Evolutionary conservation across 1,140 invertebrate species (phyloP).

Genomic region (Cephus cinctus): DNA sequence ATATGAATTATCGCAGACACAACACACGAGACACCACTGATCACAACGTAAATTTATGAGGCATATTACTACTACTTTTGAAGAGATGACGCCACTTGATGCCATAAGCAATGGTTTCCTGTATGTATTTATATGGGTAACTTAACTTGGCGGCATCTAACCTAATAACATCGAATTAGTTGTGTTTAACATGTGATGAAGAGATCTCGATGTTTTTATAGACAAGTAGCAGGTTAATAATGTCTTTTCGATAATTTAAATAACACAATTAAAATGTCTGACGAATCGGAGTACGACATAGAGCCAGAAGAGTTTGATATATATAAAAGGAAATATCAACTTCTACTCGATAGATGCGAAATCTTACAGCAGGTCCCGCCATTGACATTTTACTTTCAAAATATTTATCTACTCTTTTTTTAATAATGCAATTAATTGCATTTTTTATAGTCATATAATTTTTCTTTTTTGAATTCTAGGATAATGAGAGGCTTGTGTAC

Average conservation of each 20-base stretch:
- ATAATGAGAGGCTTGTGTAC: conserved; percentile 55
- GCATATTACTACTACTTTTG: too few relatives aligned
- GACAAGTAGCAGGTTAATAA: conserved; percentile 16
- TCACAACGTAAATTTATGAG: too few relatives aligned
- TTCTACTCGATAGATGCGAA: conserved; percentile 51
- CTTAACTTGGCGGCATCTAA: neutral
- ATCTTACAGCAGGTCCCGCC: conserved; percentile 50
- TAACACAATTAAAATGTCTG: conserved; percentile 28
- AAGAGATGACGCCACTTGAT: too few relatives aligned
- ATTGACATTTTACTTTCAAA: neutral
- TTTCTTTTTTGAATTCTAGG: conserved; percentile 38
- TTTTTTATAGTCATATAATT: conserved; percentile 6
- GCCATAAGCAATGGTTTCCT: too few relatives aligned
- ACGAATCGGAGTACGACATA: conserved; percentile 36
- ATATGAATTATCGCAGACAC: too few relatives aligned
- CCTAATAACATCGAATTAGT: conserved; percentile 3
- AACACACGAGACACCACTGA: too few relatives aligned
- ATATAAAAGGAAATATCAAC: conserved; percentile 52
- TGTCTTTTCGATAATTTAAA: conserved; percentile 23
- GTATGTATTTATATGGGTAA: conserved; percentile 3
- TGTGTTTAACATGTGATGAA: conserved; percentile 7
- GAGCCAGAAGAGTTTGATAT: conserved; percentile 48
- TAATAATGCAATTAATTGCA: conserved; percentile 5
- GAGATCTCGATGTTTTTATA: conserved; percentile 3
- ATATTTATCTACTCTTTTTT: neutral